phyloP scores from a whole-genome alignment of 2,113 vertebrate species.

The Capreolus pygargus region DNA sequence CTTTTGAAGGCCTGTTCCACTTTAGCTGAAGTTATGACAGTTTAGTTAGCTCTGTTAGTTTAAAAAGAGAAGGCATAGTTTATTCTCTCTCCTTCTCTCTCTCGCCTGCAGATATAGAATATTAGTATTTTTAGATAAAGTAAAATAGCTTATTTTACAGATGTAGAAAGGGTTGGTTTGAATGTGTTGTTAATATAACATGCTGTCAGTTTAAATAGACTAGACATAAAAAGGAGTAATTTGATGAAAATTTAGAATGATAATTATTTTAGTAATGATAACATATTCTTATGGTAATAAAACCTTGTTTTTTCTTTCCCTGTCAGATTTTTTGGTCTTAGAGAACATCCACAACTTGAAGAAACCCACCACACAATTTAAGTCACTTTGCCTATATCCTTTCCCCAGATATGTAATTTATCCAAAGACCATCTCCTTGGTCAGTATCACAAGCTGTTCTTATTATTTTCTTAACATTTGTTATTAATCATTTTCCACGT shows the following conservation, averaged over 20 bases:
- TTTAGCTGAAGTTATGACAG: constrained; percentile 66
- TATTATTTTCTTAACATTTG: background rate
- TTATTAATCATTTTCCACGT: background rate
- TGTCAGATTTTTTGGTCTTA: background rate
- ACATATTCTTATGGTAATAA: background rate
- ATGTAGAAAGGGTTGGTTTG: background rate
- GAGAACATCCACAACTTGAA: background rate
- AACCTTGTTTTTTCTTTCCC: background rate
- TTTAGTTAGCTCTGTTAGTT: constrained; percentile 47
- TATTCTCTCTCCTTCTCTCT: background rate
- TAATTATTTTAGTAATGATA: background rate
- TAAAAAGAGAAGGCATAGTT: constrained; percentile 35
- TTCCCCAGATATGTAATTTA: background rate
- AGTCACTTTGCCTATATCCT: background rate
- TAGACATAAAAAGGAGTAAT: constrained; percentile 22
- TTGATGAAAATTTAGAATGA: constrained; percentile 14
- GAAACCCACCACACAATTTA: background rate
- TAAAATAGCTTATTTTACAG: background rate
- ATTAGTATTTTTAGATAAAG: constrained; percentile 43
- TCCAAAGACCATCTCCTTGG: background rate
- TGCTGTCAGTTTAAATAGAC: background rate
- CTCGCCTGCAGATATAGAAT: background rate
- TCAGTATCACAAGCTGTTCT: background rate
- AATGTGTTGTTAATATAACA: background rate
- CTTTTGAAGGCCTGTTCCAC: constrained; percentile 57